These are phyloP conservation scores for Tetrapedia diversipes DNA, from an alignment of 2,888 invertebrate species.

Conservation along the genomic window DNA sequence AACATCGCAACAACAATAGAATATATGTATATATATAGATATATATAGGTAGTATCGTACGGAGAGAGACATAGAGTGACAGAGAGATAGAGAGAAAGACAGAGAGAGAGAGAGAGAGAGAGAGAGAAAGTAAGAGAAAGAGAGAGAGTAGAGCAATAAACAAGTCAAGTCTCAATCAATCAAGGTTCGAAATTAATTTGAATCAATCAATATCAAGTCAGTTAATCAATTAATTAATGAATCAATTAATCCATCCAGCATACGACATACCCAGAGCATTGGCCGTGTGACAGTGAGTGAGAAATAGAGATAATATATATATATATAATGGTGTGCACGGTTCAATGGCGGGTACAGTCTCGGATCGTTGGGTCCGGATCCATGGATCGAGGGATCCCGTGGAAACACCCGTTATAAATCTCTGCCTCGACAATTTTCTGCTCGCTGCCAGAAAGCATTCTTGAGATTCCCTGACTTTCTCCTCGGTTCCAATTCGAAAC, in stretches of 20 bases:
- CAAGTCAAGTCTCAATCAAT: constrained; percentile 71
- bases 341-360: constrained; percentile 63
- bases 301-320: constrained; percentile 71
- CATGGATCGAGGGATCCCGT: neutral
- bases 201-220: constrained; percentile 55
- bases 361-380: constrained; percentile 31
- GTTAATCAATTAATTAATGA: constrained; percentile 75
- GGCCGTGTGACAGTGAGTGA: constrained; percentile 80
- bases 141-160: constrained; percentile 66
- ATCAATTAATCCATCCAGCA: constrained; percentile 81
- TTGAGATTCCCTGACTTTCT: no score
- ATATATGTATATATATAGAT: constrained; percentile 64
- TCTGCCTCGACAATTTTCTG: no score
- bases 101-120: constrained; percentile 66
- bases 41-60: constrained; percentile 68
- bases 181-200: no score
- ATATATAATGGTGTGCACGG: constrained; percentile 74
- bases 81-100: constrained; percentile 52
- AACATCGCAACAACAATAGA: constrained; percentile 81
- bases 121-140: constrained; percentile 43
- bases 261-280: constrained; percentile 83
- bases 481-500: neutral
- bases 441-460: no score
- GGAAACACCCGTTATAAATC: no score
- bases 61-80: constrained; percentile 69